phyloP scores from a whole-genome alignment of 1,140 invertebrate genomes.

The Wiebesia pumilae region DNA sequence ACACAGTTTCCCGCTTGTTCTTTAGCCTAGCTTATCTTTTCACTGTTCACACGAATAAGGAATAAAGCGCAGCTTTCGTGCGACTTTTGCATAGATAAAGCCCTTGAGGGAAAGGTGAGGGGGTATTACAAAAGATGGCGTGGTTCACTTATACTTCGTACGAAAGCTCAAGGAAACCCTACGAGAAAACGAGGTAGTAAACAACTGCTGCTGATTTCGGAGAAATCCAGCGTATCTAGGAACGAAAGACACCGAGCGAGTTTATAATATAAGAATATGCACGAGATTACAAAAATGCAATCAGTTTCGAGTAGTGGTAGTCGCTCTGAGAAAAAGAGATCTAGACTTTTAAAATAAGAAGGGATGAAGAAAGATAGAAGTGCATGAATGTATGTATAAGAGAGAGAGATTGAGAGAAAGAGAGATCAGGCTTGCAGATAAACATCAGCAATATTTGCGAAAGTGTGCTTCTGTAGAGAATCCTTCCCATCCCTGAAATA shows the following conservation, averaged over 20 bases:
- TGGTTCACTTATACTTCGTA: neutral
- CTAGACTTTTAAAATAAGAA: neutral
- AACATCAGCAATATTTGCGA: conserved; percentile 40
- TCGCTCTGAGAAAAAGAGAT: neutral
- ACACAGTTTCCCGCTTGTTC: neutral
- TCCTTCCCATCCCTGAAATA: neutral
- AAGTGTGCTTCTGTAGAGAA: neutral
- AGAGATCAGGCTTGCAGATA: neutral
- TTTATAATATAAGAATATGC: conserved; percentile 33
- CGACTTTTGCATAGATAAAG: conserved; percentile 52
- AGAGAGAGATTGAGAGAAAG: neutral
- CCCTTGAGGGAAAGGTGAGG: neutral
- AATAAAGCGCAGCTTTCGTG: neutral
- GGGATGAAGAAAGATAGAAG: neutral
- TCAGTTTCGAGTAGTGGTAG: conserved; percentile 18
- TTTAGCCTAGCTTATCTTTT: conserved; percentile 36
- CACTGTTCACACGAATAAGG: conserved; percentile 29
- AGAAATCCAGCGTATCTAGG: neutral
- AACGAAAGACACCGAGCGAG: neutral
- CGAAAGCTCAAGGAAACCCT: neutral
- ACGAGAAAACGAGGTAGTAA: neutral
- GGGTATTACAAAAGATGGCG: neutral
- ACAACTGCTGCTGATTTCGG: conserved; percentile 22
- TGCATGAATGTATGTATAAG: neutral
- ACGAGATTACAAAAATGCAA: conserved; percentile 36